These are phyloP conservation scores for Lampropteryx suffumata DNA, from an alignment of 2,888 invertebrate genomes.

Conservation along the genomic window DNA sequence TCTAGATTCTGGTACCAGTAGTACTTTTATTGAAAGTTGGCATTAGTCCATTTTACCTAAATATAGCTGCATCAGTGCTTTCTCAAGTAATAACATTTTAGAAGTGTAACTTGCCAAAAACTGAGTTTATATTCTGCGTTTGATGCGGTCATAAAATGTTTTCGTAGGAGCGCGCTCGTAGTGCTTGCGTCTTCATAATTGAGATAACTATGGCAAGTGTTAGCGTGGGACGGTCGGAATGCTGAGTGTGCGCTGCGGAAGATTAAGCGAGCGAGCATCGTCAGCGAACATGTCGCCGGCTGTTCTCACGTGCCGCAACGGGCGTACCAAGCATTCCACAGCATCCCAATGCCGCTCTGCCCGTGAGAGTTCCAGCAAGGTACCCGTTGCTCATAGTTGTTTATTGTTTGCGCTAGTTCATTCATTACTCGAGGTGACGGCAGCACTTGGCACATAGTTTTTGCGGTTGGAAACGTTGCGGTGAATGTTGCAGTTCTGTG, in stretches of 20 bases:
- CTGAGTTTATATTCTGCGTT: constrained; percentile 36
- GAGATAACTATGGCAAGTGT: constrained; percentile 40
- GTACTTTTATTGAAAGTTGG: constrained; percentile 58
- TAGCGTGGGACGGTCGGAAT: constrained; percentile 41
- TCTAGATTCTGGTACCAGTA: constrained; percentile 40
- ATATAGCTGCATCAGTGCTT: constrained; percentile 52
- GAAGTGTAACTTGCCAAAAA: constrained; percentile 47
- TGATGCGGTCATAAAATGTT: constrained; percentile 39
- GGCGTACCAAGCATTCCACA: constrained; percentile 38
- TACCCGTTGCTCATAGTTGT: constrained; percentile 40
- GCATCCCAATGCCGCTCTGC: constrained; percentile 23
- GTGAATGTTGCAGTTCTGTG: constrained; percentile 37
- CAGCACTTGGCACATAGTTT: constrained; percentile 42
- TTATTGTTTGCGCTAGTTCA: constrained; percentile 34
- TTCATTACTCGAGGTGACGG: constrained; percentile 53
- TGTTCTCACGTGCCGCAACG: constrained; percentile 41
- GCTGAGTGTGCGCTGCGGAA: constrained; percentile 47
- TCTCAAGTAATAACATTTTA: constrained; percentile 53
- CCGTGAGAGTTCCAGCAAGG: constrained; percentile 28
- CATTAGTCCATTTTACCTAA: constrained; percentile 61
- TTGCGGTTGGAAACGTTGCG: constrained; percentile 38
- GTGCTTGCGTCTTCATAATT: constrained; percentile 44
- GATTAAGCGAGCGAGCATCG: constrained; percentile 47
- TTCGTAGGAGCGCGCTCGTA: constrained; percentile 31
- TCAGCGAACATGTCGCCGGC: constrained; percentile 51